Evolutionary conservation across 1,140 invertebrate genomes (phyloP).

Genomic region (Asobara japonica): DNA sequence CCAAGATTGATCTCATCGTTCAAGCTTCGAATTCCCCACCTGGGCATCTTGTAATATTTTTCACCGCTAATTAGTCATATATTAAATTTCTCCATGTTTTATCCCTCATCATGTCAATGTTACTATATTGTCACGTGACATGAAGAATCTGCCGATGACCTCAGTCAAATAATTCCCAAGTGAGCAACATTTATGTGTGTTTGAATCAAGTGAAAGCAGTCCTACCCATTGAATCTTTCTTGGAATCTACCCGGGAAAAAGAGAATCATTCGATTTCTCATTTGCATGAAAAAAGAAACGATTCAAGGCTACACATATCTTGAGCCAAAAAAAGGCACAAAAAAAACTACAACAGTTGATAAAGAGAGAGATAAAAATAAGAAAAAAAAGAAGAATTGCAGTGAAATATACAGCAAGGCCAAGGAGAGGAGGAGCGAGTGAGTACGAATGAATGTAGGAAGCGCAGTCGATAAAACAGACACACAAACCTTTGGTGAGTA

Average conservation of each 20-base stretch:
- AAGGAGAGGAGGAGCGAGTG: background rate
- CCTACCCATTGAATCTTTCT: slow-evolving; percentile 19
- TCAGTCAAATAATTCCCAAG: background rate
- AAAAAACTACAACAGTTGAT: background rate
- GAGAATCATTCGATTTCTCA: slow-evolving; percentile 26
- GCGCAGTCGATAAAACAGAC: slow-evolving; percentile 20
- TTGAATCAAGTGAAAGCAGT: slow-evolving; percentile 10
- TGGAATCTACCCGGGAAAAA: slow-evolving; percentile 15
- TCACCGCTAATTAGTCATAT: background rate
- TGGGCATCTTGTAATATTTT: too few relatives aligned
- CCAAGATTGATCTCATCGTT: too few relatives aligned
- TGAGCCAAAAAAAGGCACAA: background rate
- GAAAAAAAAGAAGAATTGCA: too few relatives aligned
- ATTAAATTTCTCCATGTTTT: background rate
- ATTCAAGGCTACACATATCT: slow-evolving; percentile 14
- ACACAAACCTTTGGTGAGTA: background rate
- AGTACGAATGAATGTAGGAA: background rate
- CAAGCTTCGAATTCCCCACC: too few relatives aligned
- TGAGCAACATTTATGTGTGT: background rate
- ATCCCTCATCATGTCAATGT: background rate
- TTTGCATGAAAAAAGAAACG: slow-evolving; percentile 29
- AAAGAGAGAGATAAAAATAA: background rate
- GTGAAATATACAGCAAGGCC: background rate
- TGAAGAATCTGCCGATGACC: background rate
- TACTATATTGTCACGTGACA: background rate